A percentile compares a stretch with the other conserved stretches of the same genome.
Evolutionary conservation across 2,113 vertebrate species (phyloP).

Genomic region (Hipposideros armiger): DNA sequence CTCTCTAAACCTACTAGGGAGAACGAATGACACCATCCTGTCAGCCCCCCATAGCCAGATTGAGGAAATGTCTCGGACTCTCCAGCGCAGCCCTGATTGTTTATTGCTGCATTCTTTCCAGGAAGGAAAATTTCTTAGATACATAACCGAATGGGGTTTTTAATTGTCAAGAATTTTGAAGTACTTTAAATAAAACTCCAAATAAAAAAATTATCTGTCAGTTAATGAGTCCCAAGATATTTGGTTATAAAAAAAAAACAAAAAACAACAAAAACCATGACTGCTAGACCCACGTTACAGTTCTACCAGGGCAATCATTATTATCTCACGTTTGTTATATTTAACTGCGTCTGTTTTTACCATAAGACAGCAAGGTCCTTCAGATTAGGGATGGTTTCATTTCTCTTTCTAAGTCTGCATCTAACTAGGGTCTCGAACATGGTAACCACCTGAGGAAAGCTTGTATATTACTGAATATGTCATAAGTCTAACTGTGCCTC

Average conservation of each 20-base stretch:
- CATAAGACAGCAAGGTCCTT: background rate
- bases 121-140: constrained; percentile 1
- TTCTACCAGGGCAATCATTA: background rate
- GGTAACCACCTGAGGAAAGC: background rate
- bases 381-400: background rate
- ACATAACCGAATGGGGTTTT: constrained; percentile 14
- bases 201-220: constrained; percentile 9
- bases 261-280: background rate
- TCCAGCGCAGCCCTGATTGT: background rate
- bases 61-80: background rate
- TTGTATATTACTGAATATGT: background rate
- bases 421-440: background rate
- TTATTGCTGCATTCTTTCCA: background rate
- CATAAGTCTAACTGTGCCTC: background rate
- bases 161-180: constrained; percentile 27
- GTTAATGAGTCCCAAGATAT: background rate
- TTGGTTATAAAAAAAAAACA: background rate
- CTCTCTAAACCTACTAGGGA: background rate
- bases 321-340: background rate
- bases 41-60: background rate
- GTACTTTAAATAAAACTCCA: constrained; percentile 38
- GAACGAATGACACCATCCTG: background rate
- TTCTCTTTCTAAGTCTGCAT: background rate
- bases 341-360: background rate
- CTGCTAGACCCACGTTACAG: background rate